Conservation (phyloP, 2,113 vertebrate genomes). For the Dromas ardeola region DNA sequence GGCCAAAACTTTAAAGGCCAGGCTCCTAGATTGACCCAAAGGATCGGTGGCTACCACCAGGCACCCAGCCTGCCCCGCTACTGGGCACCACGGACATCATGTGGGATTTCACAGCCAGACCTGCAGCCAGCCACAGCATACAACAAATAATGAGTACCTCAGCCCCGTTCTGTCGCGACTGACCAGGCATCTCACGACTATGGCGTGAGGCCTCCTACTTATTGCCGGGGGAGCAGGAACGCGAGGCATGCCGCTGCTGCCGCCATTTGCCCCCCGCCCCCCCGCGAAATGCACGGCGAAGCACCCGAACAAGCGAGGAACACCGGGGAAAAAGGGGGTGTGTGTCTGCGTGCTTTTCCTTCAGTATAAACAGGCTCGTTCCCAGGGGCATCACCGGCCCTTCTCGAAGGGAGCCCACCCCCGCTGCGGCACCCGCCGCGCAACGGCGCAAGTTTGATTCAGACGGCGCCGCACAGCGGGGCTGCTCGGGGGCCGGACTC, state of each 20-base stretch:
- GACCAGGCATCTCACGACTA: neutral
- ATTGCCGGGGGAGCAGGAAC: neutral
- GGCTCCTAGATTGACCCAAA: neutral
- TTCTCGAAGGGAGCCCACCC: neutral
- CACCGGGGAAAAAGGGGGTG: fast-evolving
- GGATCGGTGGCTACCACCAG: fast-evolving
- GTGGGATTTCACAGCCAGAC: no score
- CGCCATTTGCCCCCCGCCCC: neutral
- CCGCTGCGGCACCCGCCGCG: neutral
- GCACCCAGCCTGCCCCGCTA: neutral
- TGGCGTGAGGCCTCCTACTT: neutral
- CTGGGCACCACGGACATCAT: neutral
- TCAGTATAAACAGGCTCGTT: neutral
- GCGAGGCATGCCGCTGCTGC: neutral
- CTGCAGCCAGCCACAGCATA: neutral
- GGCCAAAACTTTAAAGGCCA: neutral
- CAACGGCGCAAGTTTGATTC: neutral
- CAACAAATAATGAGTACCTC: fast-evolving
- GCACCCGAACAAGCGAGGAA: neutral
- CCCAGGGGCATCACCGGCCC: no score
- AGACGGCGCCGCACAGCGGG: neutral
- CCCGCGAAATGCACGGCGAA: fast-evolving
- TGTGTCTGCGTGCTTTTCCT: neutral
- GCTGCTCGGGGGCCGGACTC: neutral
- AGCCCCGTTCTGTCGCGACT: neutral